Base-by-base conservation (phyloP, 2,113 vertebrate species). In the Rhinolophus ferrumequinum region DNA sequence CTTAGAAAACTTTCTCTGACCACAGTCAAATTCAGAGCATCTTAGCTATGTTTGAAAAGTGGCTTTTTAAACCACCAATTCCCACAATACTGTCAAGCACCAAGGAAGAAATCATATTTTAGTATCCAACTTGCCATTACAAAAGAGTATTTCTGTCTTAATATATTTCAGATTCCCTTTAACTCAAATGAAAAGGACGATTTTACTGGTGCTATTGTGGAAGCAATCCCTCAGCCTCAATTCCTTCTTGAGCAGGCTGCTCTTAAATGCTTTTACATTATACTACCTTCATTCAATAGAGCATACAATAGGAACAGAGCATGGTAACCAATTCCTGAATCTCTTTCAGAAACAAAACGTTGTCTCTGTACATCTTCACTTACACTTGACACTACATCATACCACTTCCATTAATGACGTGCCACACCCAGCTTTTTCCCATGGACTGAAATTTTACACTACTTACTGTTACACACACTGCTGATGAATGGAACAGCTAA, bases 21-120 rank as follows among this genome's bases (percentile, higher is more conserved):
- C 96, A 93, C 91, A 97, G 64, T 81, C 58, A 89, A 96, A 97
- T 84, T 83, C 92, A 94, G 89, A 97, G 92, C 8, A 90, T 97
- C 96, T 97, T 94, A 92, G 28, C 30, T 95, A 90, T 95, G 77
- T 96, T 97, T 93, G 95, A 73, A 95, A 75, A 93, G 92, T 83
- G 88, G 7, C 0, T 35, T 92, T 93, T 97, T 96, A 98, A 97
- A 93, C 56, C 95, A 95, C 69, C 91, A 96, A 92, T 94, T 97
- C 75, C 66, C 90, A 88, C 84, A 96, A 21, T 84, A 8, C 50
- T 93, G 0, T 86, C 87, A 91, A 88, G 88, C 52, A 90, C 24
- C 90, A 69, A 94, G 92, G 94, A 98, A 62, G 54, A 95, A 70
- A 97, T 94, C 94, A 97, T 97, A 92, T 96, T 90, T 93, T 72